Base-by-base conservation (phyloP, 2,113 vertebrate species). In the Mohoua ochrocephala region DNA sequence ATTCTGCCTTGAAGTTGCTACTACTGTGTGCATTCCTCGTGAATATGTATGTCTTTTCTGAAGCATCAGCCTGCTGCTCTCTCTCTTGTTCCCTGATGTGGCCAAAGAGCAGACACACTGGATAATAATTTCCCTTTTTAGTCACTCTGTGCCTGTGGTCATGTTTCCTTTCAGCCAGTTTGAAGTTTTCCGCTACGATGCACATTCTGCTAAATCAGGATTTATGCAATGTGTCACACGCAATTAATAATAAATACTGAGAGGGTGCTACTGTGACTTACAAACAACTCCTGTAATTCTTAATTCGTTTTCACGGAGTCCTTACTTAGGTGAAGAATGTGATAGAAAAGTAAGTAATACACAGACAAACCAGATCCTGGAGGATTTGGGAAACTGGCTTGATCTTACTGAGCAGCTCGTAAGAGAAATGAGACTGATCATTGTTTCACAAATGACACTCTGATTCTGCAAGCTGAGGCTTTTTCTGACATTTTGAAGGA, bases 161-260 rank as follows among this genome's bases (percentile, higher is more conserved):
- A 33, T 52, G 4, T 33, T 59, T 93, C 59, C 77, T 84, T 69
- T 71, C 50, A 94, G 49, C 61, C 73, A 76, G 64, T 81, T 84
- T 60, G 49, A 50, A 71, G 23, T 60, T 76, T 92, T 95, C 81
- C 4, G 12, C 81, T 95, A 33, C 37, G 45, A 9, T 17, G 33
- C 53, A 71, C 68, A 15, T 71, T 88, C 64, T 45, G 37, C 49
- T 93, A 67, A 68, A 59, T 30, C 44, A 52, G 76, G 47, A 45
- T 81, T 88, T 60, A 73, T 81, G 60, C 42, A 49, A 26, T 4
- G 17, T 83, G 71, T 90, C 82, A 54, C 52, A 61, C 47, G 41
- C 76, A 84, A 77, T 95, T 94, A 84, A 82, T 42, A 73, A 59
- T 67, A 88, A 75, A 86, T 93, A 87, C 53, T 84, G 61, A 78